Conservation (phyloP, 2,888 invertebrate species). For the Machimus atricapillus region DNA sequence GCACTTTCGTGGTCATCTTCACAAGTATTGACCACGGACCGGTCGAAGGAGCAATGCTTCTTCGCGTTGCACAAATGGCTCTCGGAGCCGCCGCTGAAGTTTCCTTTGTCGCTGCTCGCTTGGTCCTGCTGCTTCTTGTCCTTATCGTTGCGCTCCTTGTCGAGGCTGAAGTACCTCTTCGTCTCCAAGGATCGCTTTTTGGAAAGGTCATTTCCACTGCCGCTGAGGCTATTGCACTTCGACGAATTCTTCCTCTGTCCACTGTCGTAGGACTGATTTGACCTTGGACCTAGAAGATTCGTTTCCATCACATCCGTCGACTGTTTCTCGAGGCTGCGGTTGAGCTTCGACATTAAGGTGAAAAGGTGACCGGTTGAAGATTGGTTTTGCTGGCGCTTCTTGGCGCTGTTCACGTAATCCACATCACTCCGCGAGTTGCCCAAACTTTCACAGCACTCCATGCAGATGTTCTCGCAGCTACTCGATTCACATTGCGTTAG, state of each 20-base stretch:
- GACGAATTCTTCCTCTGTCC: conserved; percentile 42
- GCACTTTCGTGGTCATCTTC: conserved; percentile 23
- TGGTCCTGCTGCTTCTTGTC: conserved; percentile 33
- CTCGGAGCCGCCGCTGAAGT: conserved; percentile 46
- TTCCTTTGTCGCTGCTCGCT: conserved; percentile 13
- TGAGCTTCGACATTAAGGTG: conserved; percentile 48
- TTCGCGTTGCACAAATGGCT: conserved; percentile 40
- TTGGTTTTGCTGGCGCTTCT: conserved; percentile 39
- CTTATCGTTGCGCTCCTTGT: conserved; percentile 50
- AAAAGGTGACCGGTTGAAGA: conserved; percentile 48
- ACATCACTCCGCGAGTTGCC: conserved; percentile 50
- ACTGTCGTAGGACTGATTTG: not conserved
- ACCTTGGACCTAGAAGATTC: conserved; percentile 37
- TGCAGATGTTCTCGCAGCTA: conserved; percentile 54
- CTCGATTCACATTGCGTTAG: conserved; percentile 54
- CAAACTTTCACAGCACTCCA: conserved; percentile 53
- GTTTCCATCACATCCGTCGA: conserved; percentile 51
- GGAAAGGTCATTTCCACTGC: conserved; percentile 48
- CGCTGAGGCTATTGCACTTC: conserved; percentile 50
- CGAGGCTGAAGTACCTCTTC: conserved; percentile 50
- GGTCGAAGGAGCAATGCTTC: conserved; percentile 51
- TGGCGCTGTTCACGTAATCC: conserved; percentile 38
- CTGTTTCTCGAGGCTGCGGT: conserved; percentile 48
- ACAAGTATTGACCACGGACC: not conserved
- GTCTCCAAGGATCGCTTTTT: conserved; percentile 49